Base-by-base conservation (phyloP, 2,888 invertebrate species). In the Xiphydria camelus region DNA sequence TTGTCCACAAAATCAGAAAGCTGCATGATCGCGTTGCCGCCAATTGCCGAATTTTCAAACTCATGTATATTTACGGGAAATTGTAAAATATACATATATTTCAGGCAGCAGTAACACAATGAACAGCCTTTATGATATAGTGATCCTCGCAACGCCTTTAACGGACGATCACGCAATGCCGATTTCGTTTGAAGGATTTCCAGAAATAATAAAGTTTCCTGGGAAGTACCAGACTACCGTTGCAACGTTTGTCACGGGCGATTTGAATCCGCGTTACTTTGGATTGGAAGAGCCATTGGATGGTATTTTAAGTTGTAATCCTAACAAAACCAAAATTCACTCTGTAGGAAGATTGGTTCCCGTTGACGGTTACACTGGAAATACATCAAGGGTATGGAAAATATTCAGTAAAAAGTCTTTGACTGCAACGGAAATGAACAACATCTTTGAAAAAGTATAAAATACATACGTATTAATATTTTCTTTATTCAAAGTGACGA, bases 71-170 rank as follows among this genome's bases (percentile, higher is more conserved):
- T n/a, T n/a, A n/a, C n/a, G n/a, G n/a, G n/a, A n/a, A n/a, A n/a
- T 26, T 5, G 5, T 10, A 3, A 2, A 26, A 26, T 10, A 14
- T 26, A 3, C 7, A 26, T 29, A 5, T 17, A 21, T 57, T 58
- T 10, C 36, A 73, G 73, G 51, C 23, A 57, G 56, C 26, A 34
- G 40, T 23, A 55, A 55, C 35, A 19, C 44, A 31, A 57, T 57
- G 31, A 61, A 57, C 17, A 51, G 57, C 9, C 45, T 47, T 4
- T 84, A 82, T 57, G 83, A 85, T 56, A 74, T 80, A 44, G 79
- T 85, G 2, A 77, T 85, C 31, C 51, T 85, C 12, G 84, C 84
- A 10, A 65, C 78, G 19, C 85, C 85, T 1, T 65, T 83, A 23
- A 78, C 79, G 4, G 50, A 49, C 1, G 76, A 79, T 62, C 77